A percentile compares a stretch with the other conserved stretches of the same genome.
phyloP scores from a whole-genome alignment of 2,888 invertebrate species.

The Choristoneura rosaceana region DNA sequence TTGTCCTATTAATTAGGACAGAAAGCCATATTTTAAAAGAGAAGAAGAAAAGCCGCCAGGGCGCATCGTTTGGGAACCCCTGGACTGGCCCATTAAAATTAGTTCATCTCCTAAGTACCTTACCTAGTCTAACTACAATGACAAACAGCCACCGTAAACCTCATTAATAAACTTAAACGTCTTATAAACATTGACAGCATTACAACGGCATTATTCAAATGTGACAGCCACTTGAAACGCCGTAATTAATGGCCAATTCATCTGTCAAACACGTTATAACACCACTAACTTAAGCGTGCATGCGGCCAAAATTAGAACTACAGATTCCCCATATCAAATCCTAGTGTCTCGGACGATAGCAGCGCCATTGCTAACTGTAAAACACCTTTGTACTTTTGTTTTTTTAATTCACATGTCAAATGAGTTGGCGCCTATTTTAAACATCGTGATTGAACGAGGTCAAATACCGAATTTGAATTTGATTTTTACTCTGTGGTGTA shows the following conservation, averaged over 20 bases:
- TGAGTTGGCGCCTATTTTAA: slow-evolving; percentile 43
- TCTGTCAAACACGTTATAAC: slow-evolving; percentile 19
- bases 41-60: no score
- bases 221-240: slow-evolving; percentile 26
- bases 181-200: slow-evolving; percentile 27
- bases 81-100: not conserved
- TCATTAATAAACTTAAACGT: slow-evolving; percentile 32
- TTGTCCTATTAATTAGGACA: no score
- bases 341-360: not conserved
- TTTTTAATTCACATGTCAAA: slow-evolving; percentile 9
- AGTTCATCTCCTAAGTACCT: no score
- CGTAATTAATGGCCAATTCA: slow-evolving; percentile 33
- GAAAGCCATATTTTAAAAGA: no score
- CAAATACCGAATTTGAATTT: slow-evolving; percentile 53
- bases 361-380: not conserved
- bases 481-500: slow-evolving; percentile 50
- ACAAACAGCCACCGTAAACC: slow-evolving; percentile 1
- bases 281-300: slow-evolving; percentile 10
- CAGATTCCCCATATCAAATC: not conserved
- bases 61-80: no score
- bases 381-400: not conserved
- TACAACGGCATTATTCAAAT: slow-evolving; percentile 37
- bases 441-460: slow-evolving; percentile 53
- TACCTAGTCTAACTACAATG: not conserved
- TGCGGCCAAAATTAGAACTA: not conserved